Conservation (phyloP, 1,140 invertebrate genomes). For the Brachionus rubens region DNA sequence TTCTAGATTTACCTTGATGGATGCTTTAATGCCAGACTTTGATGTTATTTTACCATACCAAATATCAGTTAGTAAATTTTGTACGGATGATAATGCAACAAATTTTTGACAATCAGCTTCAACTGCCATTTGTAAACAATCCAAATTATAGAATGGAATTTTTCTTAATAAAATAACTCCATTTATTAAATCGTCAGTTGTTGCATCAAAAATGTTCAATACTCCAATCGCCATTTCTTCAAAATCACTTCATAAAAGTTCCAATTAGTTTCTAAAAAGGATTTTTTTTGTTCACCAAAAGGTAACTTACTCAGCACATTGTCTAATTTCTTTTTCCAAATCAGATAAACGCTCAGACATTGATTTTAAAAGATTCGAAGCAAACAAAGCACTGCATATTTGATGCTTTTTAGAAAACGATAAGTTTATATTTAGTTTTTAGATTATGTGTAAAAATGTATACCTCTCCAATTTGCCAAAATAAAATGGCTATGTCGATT, state of each 20-base stretch:
- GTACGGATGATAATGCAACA: slow-evolving; percentile 36
- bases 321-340: slow-evolving; percentile 50
- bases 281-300: too few species aligned
- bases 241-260: slow-evolving; percentile 52
- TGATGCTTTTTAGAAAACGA: slow-evolving; percentile 39
- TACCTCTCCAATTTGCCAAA: slow-evolving; percentile 55
- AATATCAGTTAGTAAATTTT: slow-evolving; percentile 44
- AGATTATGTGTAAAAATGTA: not conserved
- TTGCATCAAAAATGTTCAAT: slow-evolving; percentile 50
- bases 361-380: slow-evolving; percentile 51
- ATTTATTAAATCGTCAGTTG: slow-evolving; percentile 44
- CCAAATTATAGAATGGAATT: slow-evolving; percentile 42
- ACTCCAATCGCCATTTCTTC: slow-evolving; percentile 54
- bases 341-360: slow-evolving; percentile 52
- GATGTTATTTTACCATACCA: slow-evolving; percentile 43
- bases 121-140: slow-evolving; percentile 41
- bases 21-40: slow-evolving; percentile 39
- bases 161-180: slow-evolving; percentile 41
- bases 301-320: slow-evolving; percentile 49
- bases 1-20: slow-evolving; percentile 20
- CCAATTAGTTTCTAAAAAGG: too few species aligned
- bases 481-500: slow-evolving; percentile 53
- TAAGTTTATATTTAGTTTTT: slow-evolving; percentile 51
- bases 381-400: slow-evolving; percentile 53
- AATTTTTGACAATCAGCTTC: slow-evolving; percentile 45